These are phyloP conservation scores for Neoaliturus tenellus DNA, from an alignment of 2,888 invertebrate genomes.

Conservation along the genomic window DNA sequence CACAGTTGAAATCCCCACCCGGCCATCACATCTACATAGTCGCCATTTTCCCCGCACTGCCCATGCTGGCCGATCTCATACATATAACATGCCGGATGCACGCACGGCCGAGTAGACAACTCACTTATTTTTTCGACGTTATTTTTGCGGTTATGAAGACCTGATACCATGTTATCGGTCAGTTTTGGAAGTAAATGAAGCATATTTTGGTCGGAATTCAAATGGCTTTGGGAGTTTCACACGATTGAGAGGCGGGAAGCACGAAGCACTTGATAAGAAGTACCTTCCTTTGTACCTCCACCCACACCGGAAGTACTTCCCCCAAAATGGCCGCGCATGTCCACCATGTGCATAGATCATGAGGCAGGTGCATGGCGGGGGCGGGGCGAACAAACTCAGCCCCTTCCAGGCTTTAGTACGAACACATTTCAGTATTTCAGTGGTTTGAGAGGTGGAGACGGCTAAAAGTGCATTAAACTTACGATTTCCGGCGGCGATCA, in stretches of 20 bases:
- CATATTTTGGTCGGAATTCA: background rate
- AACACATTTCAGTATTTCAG: background rate
- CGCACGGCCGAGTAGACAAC: background rate
- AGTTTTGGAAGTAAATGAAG: background rate
- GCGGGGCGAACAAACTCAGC: background rate
- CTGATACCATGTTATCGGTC: background rate
- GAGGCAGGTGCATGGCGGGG: conserved; percentile 11
- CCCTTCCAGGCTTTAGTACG: background rate
- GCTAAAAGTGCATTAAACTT: conserved; percentile 25
- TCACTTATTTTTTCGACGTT: background rate
- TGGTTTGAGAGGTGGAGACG: background rate
- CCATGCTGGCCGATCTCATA: conserved; percentile 13
- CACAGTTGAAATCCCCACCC: background rate
- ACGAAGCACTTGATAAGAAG: conserved; percentile 11
- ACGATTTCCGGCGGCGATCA: conserved; percentile 11
- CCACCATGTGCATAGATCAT: conserved; percentile 18
- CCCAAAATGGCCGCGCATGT: conserved; percentile 37
- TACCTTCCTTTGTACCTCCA: conserved; percentile 12
- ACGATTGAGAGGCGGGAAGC: background rate
- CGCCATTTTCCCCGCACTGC: conserved; percentile 12
- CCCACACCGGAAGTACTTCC: conserved; percentile 21
- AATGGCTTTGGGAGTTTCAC: background rate
- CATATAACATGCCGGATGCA: conserved; percentile 36
- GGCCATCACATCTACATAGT: background rate
- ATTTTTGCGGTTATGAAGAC: background rate